Percentiles rank a stretch among this genome's conserved stretches.
phyloP scores from a whole-genome alignment of 2,797 vertebrate species.

The Eurystomus glaucurus region DNA sequence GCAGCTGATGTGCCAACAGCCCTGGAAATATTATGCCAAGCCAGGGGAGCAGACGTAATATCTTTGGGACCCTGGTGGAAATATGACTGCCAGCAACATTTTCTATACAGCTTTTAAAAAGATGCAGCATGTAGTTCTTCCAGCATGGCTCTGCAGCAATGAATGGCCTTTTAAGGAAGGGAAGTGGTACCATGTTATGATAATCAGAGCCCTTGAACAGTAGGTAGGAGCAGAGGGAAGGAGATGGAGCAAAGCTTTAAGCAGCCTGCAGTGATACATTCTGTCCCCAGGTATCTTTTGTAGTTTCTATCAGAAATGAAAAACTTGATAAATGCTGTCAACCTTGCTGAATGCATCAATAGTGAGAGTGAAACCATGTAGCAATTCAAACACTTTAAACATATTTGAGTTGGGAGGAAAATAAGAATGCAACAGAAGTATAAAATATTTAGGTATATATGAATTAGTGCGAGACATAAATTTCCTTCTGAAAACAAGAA shows the following conservation, averaged over 20 bases:
- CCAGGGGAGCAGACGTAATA: neutral
- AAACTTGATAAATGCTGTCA: neutral
- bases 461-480: neutral
- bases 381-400: neutral
- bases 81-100: neutral
- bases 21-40: neutral
- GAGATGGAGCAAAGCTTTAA: neutral
- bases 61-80: neutral
- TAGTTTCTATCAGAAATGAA: neutral
- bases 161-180: neutral
- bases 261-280: accelerated
- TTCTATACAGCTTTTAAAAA: accelerated
- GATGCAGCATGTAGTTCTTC: neutral
- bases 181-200: neutral
- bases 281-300: neutral
- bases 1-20: neutral
- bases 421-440: neutral
- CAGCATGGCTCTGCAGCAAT: neutral
- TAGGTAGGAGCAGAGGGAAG: neutral
- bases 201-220: neutral
- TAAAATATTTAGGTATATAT: neutral
- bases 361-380: neutral
- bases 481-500: neutral
- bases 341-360: neutral
- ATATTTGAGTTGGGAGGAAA: neutral